phyloP scores from a whole-genome alignment of 23 tunicate genomes.

The Aplidium turbinatum region DNA sequence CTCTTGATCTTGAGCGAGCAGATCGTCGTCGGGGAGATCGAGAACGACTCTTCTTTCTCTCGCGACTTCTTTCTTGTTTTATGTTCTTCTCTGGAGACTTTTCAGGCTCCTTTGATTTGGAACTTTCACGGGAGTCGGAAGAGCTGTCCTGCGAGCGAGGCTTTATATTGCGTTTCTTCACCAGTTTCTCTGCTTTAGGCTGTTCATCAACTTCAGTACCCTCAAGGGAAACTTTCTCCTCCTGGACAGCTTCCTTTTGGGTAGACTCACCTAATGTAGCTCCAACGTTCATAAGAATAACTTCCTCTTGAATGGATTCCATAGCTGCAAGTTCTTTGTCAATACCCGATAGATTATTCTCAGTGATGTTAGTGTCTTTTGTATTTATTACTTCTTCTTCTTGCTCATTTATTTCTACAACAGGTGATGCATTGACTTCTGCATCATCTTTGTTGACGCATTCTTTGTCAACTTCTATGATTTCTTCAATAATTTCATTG shows the following conservation, averaged over 20 bases:
- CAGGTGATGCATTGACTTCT: neutral
- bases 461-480: constrained; percentile 17
- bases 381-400: neutral
- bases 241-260: constrained; percentile 24
- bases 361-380: neutral
- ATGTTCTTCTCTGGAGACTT: too few relatives aligned
- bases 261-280: neutral
- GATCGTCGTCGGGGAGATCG: too few relatives aligned
- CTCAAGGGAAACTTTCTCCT: neutral
- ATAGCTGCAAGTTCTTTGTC: constrained; percentile 55
- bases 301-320: constrained; percentile 69
- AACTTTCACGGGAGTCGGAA: too few relatives aligned
- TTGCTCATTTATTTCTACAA: neutral
- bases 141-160: too few relatives aligned
- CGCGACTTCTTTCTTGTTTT: constrained; percentile 28
- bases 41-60: constrained; percentile 36
- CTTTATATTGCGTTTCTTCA: too few relatives aligned
- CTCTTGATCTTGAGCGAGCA: too few relatives aligned
- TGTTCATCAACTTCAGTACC: too few relatives aligned
- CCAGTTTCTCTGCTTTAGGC: too few relatives aligned
- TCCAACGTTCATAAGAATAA: constrained; percentile 43
- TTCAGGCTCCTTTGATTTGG: too few relatives aligned
- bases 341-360: constrained; percentile 20
- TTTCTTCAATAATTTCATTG: constrained; percentile 40
- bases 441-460: neutral